Evolutionary conservation across 1,140 invertebrate species (phyloP).

Genomic region (Brachionus rotundiformis): DNA sequence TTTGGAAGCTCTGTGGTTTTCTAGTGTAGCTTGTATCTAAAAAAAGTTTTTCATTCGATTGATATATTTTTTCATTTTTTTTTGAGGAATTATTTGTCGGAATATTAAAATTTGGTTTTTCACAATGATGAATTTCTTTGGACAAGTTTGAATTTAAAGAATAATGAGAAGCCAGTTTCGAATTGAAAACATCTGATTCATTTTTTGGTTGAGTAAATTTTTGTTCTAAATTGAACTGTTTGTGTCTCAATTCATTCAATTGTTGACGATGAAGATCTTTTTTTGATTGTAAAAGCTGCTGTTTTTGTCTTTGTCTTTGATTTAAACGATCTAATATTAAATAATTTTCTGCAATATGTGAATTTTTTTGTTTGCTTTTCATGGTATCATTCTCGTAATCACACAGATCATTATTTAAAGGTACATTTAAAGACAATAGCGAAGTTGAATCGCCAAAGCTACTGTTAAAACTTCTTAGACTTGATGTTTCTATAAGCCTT

Average conservation of each 20-base stretch:
- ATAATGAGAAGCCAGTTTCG: constrained; percentile 31
- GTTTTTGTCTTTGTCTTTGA: constrained; percentile 32
- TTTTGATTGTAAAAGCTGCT: constrained; percentile 15
- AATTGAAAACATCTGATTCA: constrained; percentile 27
- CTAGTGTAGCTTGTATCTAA: not conserved
- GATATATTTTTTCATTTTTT: not conserved
- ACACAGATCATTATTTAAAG: not conserved
- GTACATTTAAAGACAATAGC: not conserved
- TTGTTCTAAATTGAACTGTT: constrained; percentile 4
- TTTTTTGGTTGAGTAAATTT: not conserved
- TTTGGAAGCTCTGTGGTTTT: not conserved
- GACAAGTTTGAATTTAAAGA: constrained; percentile 18
- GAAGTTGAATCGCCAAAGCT: constrained; percentile 27
- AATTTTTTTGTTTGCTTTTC: not conserved
- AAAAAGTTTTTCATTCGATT: not conserved
- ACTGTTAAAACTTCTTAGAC: constrained; percentile 24
- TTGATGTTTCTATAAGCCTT: not conserved
- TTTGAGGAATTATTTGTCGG: not conserved
- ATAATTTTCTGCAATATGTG: constrained; percentile 7
- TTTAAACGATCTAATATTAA: constrained; percentile 23
- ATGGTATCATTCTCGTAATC: not conserved
- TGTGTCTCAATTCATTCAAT: constrained; percentile 1
- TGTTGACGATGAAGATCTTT: constrained; percentile 20
- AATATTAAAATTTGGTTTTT: not conserved
- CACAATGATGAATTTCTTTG: not conserved